phyloP scores from a whole-genome alignment of 2,113 vertebrate species.

The Heteronetta atricapilla region DNA sequence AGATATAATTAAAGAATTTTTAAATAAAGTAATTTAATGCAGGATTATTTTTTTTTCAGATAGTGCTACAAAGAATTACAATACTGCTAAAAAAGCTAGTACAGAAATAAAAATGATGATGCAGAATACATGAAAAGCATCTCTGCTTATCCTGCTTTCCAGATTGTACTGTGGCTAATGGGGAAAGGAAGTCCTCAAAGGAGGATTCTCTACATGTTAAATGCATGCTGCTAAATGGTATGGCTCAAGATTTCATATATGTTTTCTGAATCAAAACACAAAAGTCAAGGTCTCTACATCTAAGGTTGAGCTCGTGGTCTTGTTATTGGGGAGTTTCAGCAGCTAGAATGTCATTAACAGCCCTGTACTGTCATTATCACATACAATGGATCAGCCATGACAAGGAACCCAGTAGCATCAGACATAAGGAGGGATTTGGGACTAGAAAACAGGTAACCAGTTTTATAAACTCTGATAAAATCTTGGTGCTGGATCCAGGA shows the following conservation, averaged over 20 bases:
- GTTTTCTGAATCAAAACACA: background rate
- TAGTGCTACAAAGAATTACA: background rate
- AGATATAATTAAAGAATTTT: background rate
- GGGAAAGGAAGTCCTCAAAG: background rate
- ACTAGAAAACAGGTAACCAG: background rate
- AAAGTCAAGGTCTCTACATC: background rate
- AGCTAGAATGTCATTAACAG: background rate
- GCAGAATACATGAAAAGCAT: background rate
- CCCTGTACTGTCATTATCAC: too few species aligned
- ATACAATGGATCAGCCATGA: background rate
- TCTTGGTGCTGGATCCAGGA: fast-evolving
- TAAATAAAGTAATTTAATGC: background rate
- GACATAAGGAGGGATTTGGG: background rate
- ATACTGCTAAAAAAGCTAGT: background rate
- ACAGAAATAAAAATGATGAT: background rate
- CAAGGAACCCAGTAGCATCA: background rate
- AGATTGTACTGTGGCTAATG: background rate
- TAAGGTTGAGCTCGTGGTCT: background rate
- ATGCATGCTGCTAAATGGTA: background rate
- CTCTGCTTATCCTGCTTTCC: background rate
- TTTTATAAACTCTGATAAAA: background rate
- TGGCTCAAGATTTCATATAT: background rate
- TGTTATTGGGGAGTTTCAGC: fast-evolving
- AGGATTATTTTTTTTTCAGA: background rate
- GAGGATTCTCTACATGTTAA: background rate